Conservation (phyloP, 2,888 invertebrate species). For the Lepidochitona cinerea region DNA sequence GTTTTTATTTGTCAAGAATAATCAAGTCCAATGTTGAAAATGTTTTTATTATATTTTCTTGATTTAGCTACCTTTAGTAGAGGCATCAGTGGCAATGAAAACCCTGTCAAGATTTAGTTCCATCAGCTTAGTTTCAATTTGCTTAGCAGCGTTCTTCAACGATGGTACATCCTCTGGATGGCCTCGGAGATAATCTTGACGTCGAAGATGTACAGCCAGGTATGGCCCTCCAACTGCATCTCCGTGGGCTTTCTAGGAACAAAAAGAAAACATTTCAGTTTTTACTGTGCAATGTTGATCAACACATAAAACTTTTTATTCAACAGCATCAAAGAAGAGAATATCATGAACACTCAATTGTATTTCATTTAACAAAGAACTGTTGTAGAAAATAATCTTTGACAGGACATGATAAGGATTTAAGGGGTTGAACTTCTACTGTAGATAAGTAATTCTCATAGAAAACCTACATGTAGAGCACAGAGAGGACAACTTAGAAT, state of each 20-base stretch:
- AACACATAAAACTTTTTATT: background rate
- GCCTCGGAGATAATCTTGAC: conserved; percentile 88
- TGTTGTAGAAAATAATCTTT: too few species aligned
- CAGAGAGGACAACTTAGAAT: too few species aligned
- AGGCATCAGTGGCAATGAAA: conserved; percentile 90
- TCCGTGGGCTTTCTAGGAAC: conserved; percentile 54
- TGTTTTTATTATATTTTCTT: background rate
- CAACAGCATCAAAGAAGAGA: too few species aligned
- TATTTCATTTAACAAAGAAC: too few species aligned
- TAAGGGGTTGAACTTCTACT: too few species aligned
- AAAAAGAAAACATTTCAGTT: too few species aligned
- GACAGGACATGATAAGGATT: too few species aligned
- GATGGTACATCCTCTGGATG: conserved; percentile 83
- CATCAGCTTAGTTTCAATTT: conserved; percentile 78
- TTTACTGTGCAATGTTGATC: background rate
- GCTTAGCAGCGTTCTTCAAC: conserved; percentile 82
- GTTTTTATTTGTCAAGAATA: too few species aligned
- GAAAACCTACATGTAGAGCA: too few species aligned
- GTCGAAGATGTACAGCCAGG: conserved; percentile 87
- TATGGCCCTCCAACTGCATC: conserved; percentile 77
- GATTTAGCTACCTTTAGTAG: conserved; percentile 67
- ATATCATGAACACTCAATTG: too few species aligned
- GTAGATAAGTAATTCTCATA: too few species aligned
- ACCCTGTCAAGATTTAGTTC: conserved; percentile 76
- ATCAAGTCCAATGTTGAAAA: too few species aligned